phyloP scores from a whole-genome alignment of 1,140 invertebrate species.

The Tetragnatha versicolor region DNA sequence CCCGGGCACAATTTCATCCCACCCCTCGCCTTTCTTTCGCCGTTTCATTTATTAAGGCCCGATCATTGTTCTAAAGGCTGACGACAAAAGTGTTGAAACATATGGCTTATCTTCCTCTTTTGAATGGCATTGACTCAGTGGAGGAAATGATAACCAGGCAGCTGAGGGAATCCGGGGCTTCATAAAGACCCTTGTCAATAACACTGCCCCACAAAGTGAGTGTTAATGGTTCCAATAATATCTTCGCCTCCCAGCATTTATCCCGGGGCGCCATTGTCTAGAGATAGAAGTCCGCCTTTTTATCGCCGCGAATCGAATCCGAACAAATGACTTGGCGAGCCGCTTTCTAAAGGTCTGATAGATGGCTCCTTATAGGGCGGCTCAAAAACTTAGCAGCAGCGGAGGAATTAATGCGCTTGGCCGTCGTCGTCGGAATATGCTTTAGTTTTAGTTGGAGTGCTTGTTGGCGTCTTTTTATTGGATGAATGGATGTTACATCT shows the following conservation, averaged over 20 bases:
- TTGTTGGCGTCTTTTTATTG: no score
- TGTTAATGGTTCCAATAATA: slow-evolving; percentile 47
- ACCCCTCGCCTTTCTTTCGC: neutral
- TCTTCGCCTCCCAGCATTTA: slow-evolving; percentile 34
- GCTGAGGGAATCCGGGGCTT: slow-evolving; percentile 37
- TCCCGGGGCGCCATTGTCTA: slow-evolving; percentile 18
- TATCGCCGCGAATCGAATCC: slow-evolving; percentile 33
- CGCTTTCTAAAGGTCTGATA: slow-evolving; percentile 38
- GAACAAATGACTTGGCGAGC: slow-evolving; percentile 33
- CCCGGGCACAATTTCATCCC: neutral
- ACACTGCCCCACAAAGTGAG: slow-evolving; percentile 36
- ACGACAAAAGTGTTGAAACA: slow-evolving; percentile 41
- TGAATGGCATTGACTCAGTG: slow-evolving; percentile 25
- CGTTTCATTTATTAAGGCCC: slow-evolving; percentile 41
- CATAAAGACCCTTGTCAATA: slow-evolving; percentile 43
- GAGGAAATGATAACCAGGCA: slow-evolving; percentile 40
- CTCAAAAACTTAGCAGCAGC: no score
- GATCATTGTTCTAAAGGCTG: slow-evolving; percentile 41
- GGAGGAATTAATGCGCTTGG: no score
- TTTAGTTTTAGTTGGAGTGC: no score
- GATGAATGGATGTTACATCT: no score
- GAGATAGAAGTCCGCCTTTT: slow-evolving; percentile 35
- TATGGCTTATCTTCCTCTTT: slow-evolving; percentile 31
- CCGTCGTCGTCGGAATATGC: no score
- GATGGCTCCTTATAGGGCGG: slow-evolving; percentile 1